Conservation (phyloP, 2,888 invertebrate species). For the Minunthozetes semirufus region DNA sequence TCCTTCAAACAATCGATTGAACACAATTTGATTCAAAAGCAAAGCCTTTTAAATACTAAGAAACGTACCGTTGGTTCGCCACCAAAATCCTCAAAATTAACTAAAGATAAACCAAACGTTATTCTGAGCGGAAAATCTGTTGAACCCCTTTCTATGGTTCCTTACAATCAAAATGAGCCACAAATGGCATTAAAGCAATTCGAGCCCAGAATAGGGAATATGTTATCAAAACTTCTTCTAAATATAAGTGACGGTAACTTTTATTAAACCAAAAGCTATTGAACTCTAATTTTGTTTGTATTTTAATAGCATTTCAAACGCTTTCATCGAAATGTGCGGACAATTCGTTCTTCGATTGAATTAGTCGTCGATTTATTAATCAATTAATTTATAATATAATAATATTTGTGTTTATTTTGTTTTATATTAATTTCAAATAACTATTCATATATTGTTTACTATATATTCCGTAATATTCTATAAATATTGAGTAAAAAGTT, state of each 20-base stretch:
- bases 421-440: too few species aligned
- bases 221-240: not conserved
- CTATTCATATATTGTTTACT: too few species aligned
- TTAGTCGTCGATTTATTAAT: not conserved
- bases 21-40: not conserved
- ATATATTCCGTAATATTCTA: too few species aligned
- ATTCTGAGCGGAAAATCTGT: not conserved
- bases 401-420: too few species aligned
- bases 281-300: not conserved
- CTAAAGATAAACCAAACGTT: not conserved
- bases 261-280: not conserved
- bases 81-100: not conserved
- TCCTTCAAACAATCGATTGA: not conserved
- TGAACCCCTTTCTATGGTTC: not conserved
- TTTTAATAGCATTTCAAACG: constrained; percentile 6
- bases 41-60: not conserved
- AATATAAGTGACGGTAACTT: constrained; percentile 13
- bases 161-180: not conserved
- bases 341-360: not conserved
- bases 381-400: too few species aligned
- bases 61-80: not conserved
- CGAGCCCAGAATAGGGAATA: not conserved
- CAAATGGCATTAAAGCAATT: not conserved
- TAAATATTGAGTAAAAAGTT: too few species aligned
- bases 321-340: constrained; percentile 14